These are phyloP conservation scores for Chaetodon auriga DNA, from an alignment of 2,113 vertebrate genomes.

Conservation along the genomic window DNA sequence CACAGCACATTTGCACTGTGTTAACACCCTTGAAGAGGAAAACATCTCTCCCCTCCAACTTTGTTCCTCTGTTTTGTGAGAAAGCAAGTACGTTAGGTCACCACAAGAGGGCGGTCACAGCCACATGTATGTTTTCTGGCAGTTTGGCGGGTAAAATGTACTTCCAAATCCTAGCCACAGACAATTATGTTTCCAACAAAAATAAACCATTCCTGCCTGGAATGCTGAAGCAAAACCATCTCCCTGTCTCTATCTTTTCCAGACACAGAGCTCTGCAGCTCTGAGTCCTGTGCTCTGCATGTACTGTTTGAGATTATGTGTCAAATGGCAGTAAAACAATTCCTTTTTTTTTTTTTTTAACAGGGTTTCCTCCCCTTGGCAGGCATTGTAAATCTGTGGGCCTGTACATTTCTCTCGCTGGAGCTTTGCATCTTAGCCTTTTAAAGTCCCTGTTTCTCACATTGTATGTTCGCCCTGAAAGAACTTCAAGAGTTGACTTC, in stretches of 20 bases:
- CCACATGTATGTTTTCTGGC: constrained; percentile 54
- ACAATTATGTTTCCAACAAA: constrained; percentile 84
- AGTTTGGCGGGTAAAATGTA: constrained; percentile 71
- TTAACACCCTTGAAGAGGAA: constrained; percentile 48
- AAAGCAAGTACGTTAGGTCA: constrained; percentile 55
- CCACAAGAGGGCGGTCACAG: constrained; percentile 75
- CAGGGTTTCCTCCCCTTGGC: constrained; percentile 60
- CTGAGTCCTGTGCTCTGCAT: constrained; percentile 31
- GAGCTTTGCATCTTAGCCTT: constrained; percentile 26
- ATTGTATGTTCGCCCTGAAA: not conserved
- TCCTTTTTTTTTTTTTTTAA: constrained; percentile 57
- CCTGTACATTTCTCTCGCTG: constrained; percentile 23
- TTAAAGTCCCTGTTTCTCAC: constrained; percentile 27
- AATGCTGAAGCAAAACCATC: constrained; percentile 80
- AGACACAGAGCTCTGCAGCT: constrained; percentile 50
- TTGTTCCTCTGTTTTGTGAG: constrained; percentile 10
- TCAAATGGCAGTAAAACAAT: constrained; percentile 68
- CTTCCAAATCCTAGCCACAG: constrained; percentile 82
- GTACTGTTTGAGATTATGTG: constrained; percentile 65
- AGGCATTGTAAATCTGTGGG: constrained; percentile 39
- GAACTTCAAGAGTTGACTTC: not conserved
- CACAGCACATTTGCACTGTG: constrained; percentile 42
- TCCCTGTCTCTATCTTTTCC: constrained; percentile 69
- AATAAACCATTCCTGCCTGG: constrained; percentile 83
- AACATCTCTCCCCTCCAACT: constrained; percentile 38